These are phyloP conservation scores for Samia ricini DNA, from an alignment of 1,140 invertebrate genomes.

Conservation along the genomic window DNA sequence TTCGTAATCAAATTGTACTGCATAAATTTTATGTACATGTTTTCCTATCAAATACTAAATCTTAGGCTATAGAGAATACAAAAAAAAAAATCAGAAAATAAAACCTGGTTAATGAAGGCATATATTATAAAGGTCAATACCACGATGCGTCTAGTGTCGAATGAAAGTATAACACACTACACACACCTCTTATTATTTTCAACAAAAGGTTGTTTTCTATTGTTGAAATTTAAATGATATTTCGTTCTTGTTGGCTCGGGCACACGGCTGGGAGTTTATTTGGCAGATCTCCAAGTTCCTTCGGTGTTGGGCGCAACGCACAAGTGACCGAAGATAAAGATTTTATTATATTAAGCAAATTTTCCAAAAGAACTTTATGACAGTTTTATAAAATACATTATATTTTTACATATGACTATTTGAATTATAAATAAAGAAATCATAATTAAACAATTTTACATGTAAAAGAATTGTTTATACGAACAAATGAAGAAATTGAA, in stretches of 20 bases:
- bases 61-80: background rate
- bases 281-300: background rate
- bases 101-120: background rate
- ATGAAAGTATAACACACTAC: background rate
- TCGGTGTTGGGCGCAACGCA: background rate
- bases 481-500: no score
- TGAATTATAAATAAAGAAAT: no score
- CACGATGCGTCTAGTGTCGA: background rate
- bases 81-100: background rate
- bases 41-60: background rate
- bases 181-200: background rate
- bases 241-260: background rate
- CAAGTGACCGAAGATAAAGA: background rate
- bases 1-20: no score
- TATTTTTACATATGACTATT: no score
- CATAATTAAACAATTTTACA: no score
- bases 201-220: background rate
- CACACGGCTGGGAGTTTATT: background rate
- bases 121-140: background rate
- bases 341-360: background rate
- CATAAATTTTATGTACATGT: no score
- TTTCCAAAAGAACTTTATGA: no score
- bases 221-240: constrained; percentile 1
- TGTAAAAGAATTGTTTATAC: no score
- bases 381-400: no score